These are phyloP conservation scores for Odontomachus brunneus DNA, from an alignment of 1,140 invertebrate species.

Conservation along the genomic window DNA sequence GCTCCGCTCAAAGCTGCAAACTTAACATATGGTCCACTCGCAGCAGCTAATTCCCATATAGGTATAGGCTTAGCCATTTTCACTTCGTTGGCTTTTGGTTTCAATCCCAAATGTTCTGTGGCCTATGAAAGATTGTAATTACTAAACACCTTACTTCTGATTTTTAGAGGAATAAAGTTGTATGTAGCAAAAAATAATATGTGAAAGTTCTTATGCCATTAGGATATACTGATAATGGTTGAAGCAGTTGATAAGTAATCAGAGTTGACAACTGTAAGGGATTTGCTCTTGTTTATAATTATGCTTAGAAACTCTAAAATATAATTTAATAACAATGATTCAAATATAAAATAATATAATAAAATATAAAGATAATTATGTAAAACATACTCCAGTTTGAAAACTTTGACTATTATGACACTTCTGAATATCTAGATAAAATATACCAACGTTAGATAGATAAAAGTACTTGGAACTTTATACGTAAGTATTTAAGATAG, in stretches of 20 bases:
- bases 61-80: conserved; percentile 81
- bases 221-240: no score
- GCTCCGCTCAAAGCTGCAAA: conserved; percentile 93
- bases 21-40: conserved; percentile 88
- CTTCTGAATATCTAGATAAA: no score
- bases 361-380: no score
- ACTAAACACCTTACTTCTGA: not conserved
- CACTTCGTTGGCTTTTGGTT: conserved; percentile 56
- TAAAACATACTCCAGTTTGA: no score
- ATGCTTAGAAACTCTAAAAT: not conserved
- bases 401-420: no score
- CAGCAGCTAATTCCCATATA: conserved; percentile 87
- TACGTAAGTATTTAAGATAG: no score
- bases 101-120: conserved; percentile 25
- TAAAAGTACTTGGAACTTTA: no score
- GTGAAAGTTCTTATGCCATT: not conserved
- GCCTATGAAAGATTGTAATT: conserved; percentile 50
- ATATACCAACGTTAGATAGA: no score
- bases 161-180: not conserved
- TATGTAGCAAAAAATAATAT: not conserved
- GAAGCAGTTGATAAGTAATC: no score
- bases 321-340: not conserved
- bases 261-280: no score
- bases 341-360: no score
- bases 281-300: no score